These are phyloP conservation scores for Leptestheria dahalacensis DNA, from an alignment of 1,140 invertebrate species.

Conservation along the genomic window DNA sequence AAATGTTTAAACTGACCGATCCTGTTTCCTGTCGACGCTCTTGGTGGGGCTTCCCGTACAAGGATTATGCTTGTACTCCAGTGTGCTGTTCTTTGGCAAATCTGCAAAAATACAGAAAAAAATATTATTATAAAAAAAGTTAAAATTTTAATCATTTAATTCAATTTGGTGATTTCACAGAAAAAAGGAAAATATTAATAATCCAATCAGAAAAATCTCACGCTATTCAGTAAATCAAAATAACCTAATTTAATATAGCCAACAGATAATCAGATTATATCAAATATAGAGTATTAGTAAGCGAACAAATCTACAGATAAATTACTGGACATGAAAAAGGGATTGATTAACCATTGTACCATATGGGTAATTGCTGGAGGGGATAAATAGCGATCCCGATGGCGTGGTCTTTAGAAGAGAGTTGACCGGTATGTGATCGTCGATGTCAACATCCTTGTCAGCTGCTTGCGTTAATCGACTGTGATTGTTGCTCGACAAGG, in stretches of 20 bases:
- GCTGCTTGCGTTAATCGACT: neutral
- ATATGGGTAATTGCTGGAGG: neutral
- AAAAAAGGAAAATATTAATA: too few species aligned
- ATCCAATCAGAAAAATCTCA: too few species aligned
- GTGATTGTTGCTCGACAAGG: neutral
- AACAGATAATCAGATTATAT: too few species aligned
- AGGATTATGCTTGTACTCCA: slow-evolving; percentile 73
- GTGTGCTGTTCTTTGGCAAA: slow-evolving; percentile 69
- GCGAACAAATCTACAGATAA: too few species aligned
- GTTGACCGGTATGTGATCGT: slow-evolving; percentile 1
- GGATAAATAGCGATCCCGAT: slow-evolving; percentile 7
- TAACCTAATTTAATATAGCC: too few species aligned
- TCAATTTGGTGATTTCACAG: too few species aligned
- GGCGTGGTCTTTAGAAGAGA: slow-evolving; percentile 8
- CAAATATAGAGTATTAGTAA: too few species aligned
- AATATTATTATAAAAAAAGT: too few species aligned
- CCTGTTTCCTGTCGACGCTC: slow-evolving; percentile 31
- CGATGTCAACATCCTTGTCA: neutral
- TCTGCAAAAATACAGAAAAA: too few species aligned
- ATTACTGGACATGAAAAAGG: neutral
- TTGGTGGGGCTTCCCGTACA: slow-evolving; percentile 56
- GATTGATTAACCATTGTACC: neutral
- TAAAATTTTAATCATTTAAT: too few species aligned
- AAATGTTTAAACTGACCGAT: slow-evolving; percentile 1
- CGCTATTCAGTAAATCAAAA: too few species aligned